Conservation (phyloP, 2,113 vertebrate genomes). For the Callopanchax toddi region DNA sequence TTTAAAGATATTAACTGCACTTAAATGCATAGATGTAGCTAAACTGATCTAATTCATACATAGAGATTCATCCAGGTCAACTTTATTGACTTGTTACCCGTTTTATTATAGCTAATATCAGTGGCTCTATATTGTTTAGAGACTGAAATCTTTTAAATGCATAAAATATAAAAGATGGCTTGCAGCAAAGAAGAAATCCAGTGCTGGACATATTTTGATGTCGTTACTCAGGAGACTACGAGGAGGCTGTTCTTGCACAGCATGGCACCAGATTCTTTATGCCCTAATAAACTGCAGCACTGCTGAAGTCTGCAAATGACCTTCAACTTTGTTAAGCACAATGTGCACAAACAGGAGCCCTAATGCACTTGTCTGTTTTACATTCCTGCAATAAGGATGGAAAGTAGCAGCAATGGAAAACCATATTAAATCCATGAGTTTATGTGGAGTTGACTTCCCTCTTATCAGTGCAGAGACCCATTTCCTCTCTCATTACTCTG, state of each 20-base stretch:
- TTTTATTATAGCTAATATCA: too few species aligned
- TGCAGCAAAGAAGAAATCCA: background rate
- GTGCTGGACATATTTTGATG: background rate
- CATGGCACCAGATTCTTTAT: constrained; percentile 22
- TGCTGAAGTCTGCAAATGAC: constrained; percentile 15
- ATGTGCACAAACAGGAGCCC: background rate
- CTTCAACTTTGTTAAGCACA: constrained; percentile 17
- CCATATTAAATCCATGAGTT: background rate
- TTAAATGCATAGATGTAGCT: background rate
- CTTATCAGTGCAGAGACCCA: constrained; percentile 22
- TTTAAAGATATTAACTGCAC: background rate
- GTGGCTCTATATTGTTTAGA: too few species aligned
- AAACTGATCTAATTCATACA: background rate
- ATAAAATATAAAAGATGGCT: background rate
- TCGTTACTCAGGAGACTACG: constrained; percentile 8
- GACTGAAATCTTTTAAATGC: background rate
- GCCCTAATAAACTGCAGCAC: constrained; percentile 19
- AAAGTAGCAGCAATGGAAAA: constrained; percentile 1
- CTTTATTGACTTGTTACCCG: too few species aligned
- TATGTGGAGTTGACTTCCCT: constrained; percentile 4
- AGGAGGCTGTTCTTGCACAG: constrained; percentile 17
- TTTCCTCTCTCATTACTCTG: constrained; percentile 24
- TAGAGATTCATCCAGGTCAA: too few species aligned
- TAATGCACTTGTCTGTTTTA: background rate
- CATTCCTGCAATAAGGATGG: background rate